phyloP scores from a whole-genome alignment of 2,888 invertebrate species.

The Achlya flavicornis region DNA sequence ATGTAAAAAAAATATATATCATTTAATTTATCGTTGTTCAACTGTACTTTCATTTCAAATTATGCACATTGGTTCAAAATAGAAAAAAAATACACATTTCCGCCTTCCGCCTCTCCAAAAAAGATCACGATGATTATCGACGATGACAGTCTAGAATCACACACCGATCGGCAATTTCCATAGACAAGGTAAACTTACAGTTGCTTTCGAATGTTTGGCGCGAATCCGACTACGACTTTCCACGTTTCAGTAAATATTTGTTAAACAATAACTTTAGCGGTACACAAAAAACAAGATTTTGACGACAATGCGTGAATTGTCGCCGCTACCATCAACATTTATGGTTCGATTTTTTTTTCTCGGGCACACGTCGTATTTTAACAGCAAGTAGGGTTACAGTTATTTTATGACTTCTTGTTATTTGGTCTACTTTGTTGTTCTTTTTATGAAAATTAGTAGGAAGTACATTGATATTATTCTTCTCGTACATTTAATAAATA shows the following conservation, averaged over 20 bases:
- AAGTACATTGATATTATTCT: too few species aligned
- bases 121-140: conserved; percentile 1
- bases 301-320: conserved; percentile 2
- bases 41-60: conserved; percentile 4
- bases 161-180: background rate
- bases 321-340: conserved; percentile 7
- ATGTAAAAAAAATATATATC: background rate
- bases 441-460: background rate
- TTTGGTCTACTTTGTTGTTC: background rate
- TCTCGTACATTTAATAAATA: too few species aligned
- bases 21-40: background rate
- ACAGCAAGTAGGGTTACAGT: background rate
- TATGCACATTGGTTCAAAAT: background rate
- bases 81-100: background rate
- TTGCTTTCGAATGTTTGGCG: conserved; percentile 7
- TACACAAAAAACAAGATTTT: conserved; percentile 2
- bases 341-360: conserved; percentile 8
- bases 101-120: conserved; percentile 7
- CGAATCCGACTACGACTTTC: conserved; percentile 3
- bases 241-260: conserved; percentile 3
- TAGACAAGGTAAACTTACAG: conserved; percentile 1
- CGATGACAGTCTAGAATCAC: conserved; percentile 4
- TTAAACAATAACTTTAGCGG: background rate
- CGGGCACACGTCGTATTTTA: conserved; percentile 4
- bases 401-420: conserved; percentile 4